Evolutionary conservation across 2,797 vertebrate genomes (phyloP), one percentile per base, ranked within the genome.

Genomic region (Cetoscarus ocellatus): DNA sequence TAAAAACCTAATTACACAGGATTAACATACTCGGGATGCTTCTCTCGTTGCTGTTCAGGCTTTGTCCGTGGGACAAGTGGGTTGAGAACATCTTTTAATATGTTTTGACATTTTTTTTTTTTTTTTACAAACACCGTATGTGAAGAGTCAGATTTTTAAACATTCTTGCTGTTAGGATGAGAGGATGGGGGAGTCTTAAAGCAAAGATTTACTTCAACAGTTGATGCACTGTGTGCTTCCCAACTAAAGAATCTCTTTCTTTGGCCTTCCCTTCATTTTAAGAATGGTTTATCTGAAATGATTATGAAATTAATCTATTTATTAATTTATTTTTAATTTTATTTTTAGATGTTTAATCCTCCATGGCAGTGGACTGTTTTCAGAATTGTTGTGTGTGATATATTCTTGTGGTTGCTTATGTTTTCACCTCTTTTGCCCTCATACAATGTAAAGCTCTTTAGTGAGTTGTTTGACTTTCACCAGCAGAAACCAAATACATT

Each of bases 1-100:
- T 49, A 8, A 50, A 80, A 50, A 59, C 74, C 6, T 40, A 55
- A 60, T 70, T 36, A 42, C 53, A 56, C 42, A 62, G n/a, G 5
- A 44, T 11, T 34, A 27, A 3, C 10, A 12, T 15, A 58, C 51
- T 14, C 62, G 6, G 3, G 8, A 7, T 10, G 35, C 49, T 59
- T 8, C 19, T 44, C 17, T 59, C 11, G n/a, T n/a, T 39, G 3
- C 7, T 52, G n/a, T 45, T 36, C 42, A 9, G 52, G 55, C 17
- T 3, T 1, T 11, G 45, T 19, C 50, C 6, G 45, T 2, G 17
- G 70, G 0, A n/a, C 64, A 63, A 72, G 48, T 44, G 4, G 6
- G 8, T 18, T 18, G 10, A 66, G 7, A 67, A 19, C 12, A 15
- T 19, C 13, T 42, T 6, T 14, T 36, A 10, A 34, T n/a, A 13